Percentiles rank a stretch among this genome's conserved stretches.
phyloP scores from a whole-genome alignment of 2,113 vertebrate genomes.

The Rhinolophus sinicus region DNA sequence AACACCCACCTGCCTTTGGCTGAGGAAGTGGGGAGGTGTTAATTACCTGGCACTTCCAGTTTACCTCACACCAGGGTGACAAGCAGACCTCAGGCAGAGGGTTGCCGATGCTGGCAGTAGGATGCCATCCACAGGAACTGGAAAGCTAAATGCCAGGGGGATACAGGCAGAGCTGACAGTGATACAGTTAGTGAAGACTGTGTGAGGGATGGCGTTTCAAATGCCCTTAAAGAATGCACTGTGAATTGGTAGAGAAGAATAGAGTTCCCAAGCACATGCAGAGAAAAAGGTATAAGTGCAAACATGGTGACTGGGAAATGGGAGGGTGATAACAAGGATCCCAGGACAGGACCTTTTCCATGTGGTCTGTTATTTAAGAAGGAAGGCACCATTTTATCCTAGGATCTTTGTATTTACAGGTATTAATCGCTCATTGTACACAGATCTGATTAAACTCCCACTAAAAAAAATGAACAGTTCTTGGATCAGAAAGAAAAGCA shows the following conservation, averaged over 20 bases:
- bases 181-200: not conserved
- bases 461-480: not conserved
- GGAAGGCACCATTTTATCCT: not conserved
- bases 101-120: not conserved
- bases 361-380: not conserved
- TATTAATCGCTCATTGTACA: not conserved
- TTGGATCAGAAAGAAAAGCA: constrained; percentile 8
- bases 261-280: not conserved
- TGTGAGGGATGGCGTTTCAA: not conserved
- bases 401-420: not conserved
- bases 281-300: not conserved
- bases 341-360: not conserved
- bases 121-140: not conserved
- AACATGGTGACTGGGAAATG: not conserved
- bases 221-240: not conserved
- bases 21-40: not conserved
- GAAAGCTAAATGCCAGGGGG: not conserved
- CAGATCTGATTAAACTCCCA: not conserved
- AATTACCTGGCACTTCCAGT: not conserved
- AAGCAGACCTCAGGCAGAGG: not conserved
- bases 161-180: not conserved
- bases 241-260: not conserved
- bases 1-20: not conserved
- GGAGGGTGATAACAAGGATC: not conserved
- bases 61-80: not conserved